Evolutionary conservation across 1,140 invertebrate species (phyloP), one percentile per base, ranked within the genome.

Genomic region (Bombus waltoni): DNA sequence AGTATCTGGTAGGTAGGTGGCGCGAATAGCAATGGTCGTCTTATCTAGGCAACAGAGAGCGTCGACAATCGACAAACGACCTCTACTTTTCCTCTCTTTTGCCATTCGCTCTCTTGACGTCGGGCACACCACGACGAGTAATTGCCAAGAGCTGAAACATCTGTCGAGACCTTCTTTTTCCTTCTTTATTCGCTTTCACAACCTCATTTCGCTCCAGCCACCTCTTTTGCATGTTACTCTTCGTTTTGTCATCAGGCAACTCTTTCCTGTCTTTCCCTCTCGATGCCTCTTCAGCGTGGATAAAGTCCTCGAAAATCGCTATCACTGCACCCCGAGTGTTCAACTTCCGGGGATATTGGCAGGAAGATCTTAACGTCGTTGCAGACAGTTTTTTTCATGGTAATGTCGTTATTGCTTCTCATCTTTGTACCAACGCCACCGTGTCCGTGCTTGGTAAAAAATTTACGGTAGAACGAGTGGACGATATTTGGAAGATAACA

Each of bases 161-260:
- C 83, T 87, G 89, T 86, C 87, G 71, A 57, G 32, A 66, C 65
- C 42, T 28, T 25, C n/a, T 62, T 71, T 47, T 53, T 57, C 42
- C 47, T 65, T 38, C 47, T 59, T 66, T 22, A 18, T 59, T 74
- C n/a, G 25, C 57, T 32, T n/a, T 40, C n/a, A 59, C 32, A 70
- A 38, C 25, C 66, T 38, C 32, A 25, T 68, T 79, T 47, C 40
- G 11, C n/a, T 44, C 18, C 32, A 65, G 68, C 53, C 44, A 22
- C 47, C 75, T 87, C 85, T 90, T 89, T 89, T 80, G 74, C 89
- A 89, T 89, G 71, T 87, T 81, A 78, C 84, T 88, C 83, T 68
- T 44, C 87, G 86, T 86, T 84, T 84, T 87, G 81, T 85, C 76
- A 35, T 53, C 62, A 53, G 18, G 35, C 38, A 38, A 22, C 25